Conservation (phyloP, 2,797 vertebrate genomes). For the Anniella stebbinsi region DNA sequence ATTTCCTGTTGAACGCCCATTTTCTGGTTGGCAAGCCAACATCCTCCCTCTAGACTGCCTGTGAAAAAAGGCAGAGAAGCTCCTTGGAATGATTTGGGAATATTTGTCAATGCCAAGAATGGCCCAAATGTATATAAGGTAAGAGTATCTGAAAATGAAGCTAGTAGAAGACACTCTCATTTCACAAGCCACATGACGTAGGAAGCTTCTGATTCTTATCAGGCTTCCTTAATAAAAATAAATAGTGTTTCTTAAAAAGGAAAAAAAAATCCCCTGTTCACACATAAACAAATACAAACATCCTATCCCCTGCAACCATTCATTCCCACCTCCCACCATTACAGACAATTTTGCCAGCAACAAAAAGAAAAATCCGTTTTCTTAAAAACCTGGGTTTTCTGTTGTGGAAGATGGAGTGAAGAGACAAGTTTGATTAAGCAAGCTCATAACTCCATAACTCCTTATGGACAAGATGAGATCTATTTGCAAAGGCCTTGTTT, state of each 20-base stretch:
- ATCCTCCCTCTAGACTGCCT: constrained; percentile 38
- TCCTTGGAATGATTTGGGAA: constrained; percentile 51
- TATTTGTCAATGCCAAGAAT: neutral
- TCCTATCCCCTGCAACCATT: constrained; percentile 45
- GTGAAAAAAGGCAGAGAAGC: constrained; percentile 57
- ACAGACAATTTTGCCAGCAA: constrained; percentile 42
- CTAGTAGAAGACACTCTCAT: constrained; percentile 48
- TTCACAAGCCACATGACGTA: constrained; percentile 29
- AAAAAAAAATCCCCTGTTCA: constrained; percentile 60
- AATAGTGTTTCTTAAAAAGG: constrained; percentile 73
- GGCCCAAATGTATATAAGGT: constrained; percentile 16
- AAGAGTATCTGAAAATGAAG: constrained; percentile 10
- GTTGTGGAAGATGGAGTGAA: constrained; percentile 56
- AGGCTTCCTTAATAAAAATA: constrained; percentile 68
- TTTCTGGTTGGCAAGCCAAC: constrained; percentile 37
- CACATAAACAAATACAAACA: constrained; percentile 34
- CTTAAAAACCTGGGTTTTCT: constrained; percentile 54
- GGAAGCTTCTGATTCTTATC: constrained; percentile 40
- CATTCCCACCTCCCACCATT: constrained; percentile 39
- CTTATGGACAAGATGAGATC: constrained; percentile 62
- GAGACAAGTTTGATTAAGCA: constrained; percentile 47
- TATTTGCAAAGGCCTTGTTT: constrained; percentile 58
- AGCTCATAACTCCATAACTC: constrained; percentile 48
- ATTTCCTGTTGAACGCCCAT: constrained; percentile 38
- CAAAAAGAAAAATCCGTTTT: constrained; percentile 26